phyloP scores from a whole-genome alignment of 2,888 invertebrate species.

The Yponomeuta plumbellus region DNA sequence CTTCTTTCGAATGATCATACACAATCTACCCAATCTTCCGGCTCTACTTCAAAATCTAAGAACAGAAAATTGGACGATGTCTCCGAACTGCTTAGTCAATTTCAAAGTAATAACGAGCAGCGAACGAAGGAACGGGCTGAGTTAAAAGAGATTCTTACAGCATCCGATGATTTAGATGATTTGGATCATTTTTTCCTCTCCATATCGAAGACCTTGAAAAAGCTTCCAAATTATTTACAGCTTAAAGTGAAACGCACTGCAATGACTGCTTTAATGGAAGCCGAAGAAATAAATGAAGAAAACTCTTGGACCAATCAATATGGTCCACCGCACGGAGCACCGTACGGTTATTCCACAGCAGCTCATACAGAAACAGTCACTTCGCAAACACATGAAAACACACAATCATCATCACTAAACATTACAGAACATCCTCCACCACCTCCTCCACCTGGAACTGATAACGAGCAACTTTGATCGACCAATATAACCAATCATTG shows the following conservation, averaged over 20 bases:
- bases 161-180: constrained; percentile 17
- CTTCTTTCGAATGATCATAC: constrained; percentile 17
- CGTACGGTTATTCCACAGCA: constrained; percentile 22
- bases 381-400: constrained; percentile 22
- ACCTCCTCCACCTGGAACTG: constrained; percentile 19
- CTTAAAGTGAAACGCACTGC: constrained; percentile 22
- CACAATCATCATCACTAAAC: constrained; percentile 20
- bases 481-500: constrained; percentile 18
- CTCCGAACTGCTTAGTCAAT: constrained; percentile 20
- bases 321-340: constrained; percentile 14
- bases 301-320: constrained; percentile 19
- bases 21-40: constrained; percentile 20
- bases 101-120: constrained; percentile 21
- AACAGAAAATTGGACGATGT: constrained; percentile 19
- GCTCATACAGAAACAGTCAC: constrained; percentile 20
- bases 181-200: constrained; percentile 22
- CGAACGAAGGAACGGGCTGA: constrained; percentile 22
- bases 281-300: constrained; percentile 23
- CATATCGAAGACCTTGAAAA: constrained; percentile 22
- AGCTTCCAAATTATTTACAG: constrained; percentile 23
- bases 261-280: constrained; percentile 23
- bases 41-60: constrained; percentile 21
- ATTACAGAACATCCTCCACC: constrained; percentile 20
- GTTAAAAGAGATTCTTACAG: constrained; percentile 18
- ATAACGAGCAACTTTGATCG: constrained; percentile 16